Conservation (phyloP, 2,797 vertebrate species). For the Triplophysa bombifrons region DNA sequence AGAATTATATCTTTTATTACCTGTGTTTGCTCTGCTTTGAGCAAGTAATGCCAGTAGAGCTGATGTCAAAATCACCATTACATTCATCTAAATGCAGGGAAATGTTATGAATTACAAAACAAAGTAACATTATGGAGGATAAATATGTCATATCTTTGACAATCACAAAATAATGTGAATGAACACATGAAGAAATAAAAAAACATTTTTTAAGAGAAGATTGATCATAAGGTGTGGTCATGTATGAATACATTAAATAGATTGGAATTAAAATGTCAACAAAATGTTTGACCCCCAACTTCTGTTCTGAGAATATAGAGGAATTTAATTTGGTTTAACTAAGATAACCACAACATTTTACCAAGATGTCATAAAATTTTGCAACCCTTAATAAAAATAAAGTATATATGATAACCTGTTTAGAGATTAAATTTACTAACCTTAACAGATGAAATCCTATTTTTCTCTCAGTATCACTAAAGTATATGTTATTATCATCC, state of each 20-base stretch:
- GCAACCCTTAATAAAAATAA: too few relatives aligned
- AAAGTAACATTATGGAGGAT: not conserved
- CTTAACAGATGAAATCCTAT: not conserved
- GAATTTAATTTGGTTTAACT: too few relatives aligned
- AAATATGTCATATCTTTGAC: not conserved
- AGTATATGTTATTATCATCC: not conserved
- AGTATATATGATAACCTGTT: not conserved
- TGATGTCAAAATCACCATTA: conserved; percentile 22
- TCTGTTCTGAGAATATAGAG: too few relatives aligned
- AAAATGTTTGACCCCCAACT: too few relatives aligned
- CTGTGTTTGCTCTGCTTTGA: conserved; percentile 21
- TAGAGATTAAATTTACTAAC: not conserved
- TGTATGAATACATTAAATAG: too few relatives aligned
- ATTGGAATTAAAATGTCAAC: too few relatives aligned
- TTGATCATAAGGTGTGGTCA: too few relatives aligned
- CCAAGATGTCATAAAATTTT: too few relatives aligned
- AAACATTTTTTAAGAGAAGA: not conserved
- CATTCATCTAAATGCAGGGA: conserved; percentile 29
- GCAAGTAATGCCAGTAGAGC: conserved; percentile 20
- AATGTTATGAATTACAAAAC: not conserved
- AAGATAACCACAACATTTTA: too few relatives aligned
- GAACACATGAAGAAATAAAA: not conserved
- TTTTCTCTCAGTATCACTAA: not conserved
- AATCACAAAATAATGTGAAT: too few relatives aligned
- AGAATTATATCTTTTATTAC: conserved; percentile 12